Evolutionary conservation across 30 jellyfish, hydroid and myxozoan genomes (phyloP).

Genomic region (Chironex yamaguchii): DNA sequence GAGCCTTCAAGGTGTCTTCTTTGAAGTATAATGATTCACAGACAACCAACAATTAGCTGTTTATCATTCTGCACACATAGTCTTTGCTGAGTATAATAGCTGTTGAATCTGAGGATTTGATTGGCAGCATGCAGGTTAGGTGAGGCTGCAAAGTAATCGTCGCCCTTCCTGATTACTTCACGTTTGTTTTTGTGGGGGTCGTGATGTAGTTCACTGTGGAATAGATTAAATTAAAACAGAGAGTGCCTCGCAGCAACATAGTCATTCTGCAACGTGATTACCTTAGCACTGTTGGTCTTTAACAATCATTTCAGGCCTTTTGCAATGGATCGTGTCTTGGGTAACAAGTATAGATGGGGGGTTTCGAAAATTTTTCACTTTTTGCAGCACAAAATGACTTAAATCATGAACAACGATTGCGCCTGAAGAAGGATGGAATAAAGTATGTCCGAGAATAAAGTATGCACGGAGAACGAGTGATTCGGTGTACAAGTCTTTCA

Average conservation of each 20-base stretch:
- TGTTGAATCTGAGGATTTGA: not conserved
- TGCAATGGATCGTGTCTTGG: constrained; percentile 34
- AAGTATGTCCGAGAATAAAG: constrained; percentile 42
- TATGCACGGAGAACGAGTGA: constrained; percentile 34
- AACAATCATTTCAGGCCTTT: not conserved
- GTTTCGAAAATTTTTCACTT: constrained; percentile 39
- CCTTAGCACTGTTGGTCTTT: not conserved
- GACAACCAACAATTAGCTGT: no score
- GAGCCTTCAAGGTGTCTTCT: no score
- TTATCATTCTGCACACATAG: no score
- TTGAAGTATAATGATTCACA: no score
- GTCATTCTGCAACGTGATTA: not conserved
- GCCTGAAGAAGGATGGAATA: constrained; percentile 42
- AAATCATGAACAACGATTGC: constrained; percentile 22
- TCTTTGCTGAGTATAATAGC: not conserved
- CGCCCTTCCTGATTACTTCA: constrained; percentile 2
- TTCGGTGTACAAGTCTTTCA: constrained; percentile 15
- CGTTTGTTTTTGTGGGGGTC: not conserved
- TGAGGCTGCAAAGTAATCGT: constrained; percentile 6
- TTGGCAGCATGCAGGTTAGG: no score
- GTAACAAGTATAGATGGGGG: constrained; percentile 26
- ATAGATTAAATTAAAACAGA: not conserved
- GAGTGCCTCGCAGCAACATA: not conserved
- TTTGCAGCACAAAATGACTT: constrained; percentile 1
- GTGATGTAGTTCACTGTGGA: not conserved